A percentile compares a stretch with the other conserved stretches of the same genome.
Conservation (phyloP, 2,888 invertebrate genomes). For the Drosophila testacea region DNA sequence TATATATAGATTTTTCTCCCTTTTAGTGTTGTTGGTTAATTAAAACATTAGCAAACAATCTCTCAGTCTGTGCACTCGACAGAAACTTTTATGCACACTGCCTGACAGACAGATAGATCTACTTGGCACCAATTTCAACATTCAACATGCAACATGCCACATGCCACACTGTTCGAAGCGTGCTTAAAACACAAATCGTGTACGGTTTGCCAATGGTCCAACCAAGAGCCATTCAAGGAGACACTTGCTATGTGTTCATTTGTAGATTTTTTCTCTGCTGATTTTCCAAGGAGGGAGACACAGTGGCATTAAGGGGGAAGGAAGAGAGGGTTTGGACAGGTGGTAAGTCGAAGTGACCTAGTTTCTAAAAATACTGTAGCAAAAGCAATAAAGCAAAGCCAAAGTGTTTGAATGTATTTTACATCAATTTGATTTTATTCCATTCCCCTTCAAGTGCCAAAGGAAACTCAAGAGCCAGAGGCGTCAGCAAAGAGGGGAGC, state of each 20-base stretch:
- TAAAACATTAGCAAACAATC: conserved; percentile 52
- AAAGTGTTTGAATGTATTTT: conserved; percentile 74
- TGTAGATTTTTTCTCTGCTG: conserved; percentile 58
- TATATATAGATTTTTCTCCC: conserved; percentile 1
- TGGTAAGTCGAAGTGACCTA: conserved; percentile 65
- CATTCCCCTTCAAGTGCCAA: conserved; percentile 50
- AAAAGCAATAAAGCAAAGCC: conserved; percentile 57
- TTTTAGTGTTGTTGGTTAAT: conserved; percentile 43
- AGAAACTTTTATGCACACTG: conserved; percentile 34
- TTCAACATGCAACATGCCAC: neutral
- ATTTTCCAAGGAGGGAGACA: conserved; percentile 32
- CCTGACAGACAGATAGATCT: conserved; percentile 14
- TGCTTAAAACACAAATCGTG: conserved; percentile 61
- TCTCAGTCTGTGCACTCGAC: conserved; percentile 8
- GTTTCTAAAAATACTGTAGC: conserved; percentile 72
- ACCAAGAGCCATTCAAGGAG: conserved; percentile 52
- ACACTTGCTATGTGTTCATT: conserved; percentile 68
- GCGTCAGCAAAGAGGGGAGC: neutral
- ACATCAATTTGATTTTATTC: conserved; percentile 78
- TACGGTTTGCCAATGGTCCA: conserved; percentile 55
- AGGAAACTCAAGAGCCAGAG: conserved; percentile 13
- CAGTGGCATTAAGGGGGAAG: neutral
- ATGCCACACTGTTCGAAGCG: conserved; percentile 39
- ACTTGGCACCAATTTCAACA: neutral
- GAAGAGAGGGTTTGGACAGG: conserved; percentile 30